Evolutionary conservation across 2,113 vertebrate species (phyloP), one percentile per base, ranked within the genome.

Genomic region (Mirounga angustirostris): DNA sequence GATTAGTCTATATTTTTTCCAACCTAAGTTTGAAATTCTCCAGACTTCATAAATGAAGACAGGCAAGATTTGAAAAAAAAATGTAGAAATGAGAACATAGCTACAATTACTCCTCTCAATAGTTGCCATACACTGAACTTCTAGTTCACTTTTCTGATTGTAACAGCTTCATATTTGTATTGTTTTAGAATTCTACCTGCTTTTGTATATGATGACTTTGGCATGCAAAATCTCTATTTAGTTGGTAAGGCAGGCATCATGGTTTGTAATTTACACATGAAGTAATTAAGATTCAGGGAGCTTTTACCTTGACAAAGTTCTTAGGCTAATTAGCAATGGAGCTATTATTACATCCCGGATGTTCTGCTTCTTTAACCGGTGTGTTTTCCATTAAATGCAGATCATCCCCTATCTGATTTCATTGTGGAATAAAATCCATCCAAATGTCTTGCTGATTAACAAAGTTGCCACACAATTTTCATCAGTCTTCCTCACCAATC

Each of bases 271-370:
- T 95, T 97, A 92, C 80, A 90, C 56, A 52, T 78, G 80, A 84
- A 18, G 26, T 96, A 88, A 97, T 98, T 94, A 97, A 90, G 69
- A 97, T 95, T 96, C 76, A 95, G 33, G 81, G 18, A 61, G 74
- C 22, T 95, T 95, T 97, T 94, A 95, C 89, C 78, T 96, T 89
- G 82, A 95, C 50, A 4, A 59, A 94, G 43, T 95, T 96, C 69
- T 96, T 87, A 87, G 65, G 52, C 89, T 98, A 96, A 97, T 98
- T 94, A 96, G 80, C 50, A 95, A 50, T 3, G n/a, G 74, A 92
- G 14, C 79, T 92, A n/a, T 95, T 98, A 89, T 46, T 86, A n/a
- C 74, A 94, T 59, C 61, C 9, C 56, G 16, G 19, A 94, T 40
- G 21, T 93, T 96, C 36, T 81, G n/a, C 52, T 92, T 87, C 90